Conservation (phyloP, 1,140 invertebrate genomes). For the Anastrepha ludens region DNA sequence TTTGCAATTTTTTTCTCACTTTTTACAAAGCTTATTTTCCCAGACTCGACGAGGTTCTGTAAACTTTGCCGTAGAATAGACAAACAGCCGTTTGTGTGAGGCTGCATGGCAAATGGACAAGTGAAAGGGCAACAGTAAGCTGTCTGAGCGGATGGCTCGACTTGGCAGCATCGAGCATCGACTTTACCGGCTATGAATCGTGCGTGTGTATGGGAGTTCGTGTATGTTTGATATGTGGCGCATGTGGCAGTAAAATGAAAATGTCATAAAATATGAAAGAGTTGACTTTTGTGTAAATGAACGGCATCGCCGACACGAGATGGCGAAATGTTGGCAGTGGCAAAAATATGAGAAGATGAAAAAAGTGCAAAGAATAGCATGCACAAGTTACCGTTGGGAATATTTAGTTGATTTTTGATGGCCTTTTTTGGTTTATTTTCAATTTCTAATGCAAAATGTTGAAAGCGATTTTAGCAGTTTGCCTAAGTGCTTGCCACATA, state of each 20-base stretch:
- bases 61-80: conserved; percentile 8
- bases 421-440: conserved; percentile 2
- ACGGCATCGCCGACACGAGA: neutral
- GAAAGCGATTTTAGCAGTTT: neutral
- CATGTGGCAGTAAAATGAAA: conserved; percentile 53
- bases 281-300: conserved; percentile 48
- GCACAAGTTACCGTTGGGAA: neutral
- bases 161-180: neutral
- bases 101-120: conserved; percentile 3
- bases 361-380: neutral
- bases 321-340: neutral
- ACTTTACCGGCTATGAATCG: neutral
- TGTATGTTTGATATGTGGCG: neutral
- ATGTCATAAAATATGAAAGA: conserved; percentile 54
- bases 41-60: conserved; percentile 42
- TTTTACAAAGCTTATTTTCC: neutral
- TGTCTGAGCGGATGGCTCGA: conserved; percentile 28
- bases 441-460: neutral
- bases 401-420: neutral
- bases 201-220: neutral
- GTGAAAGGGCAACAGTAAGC: conserved; percentile 30
- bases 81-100: neutral
- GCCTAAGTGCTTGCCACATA: neutral
- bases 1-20: neutral
- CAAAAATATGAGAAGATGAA: neutral